phyloP scores from a whole-genome alignment of 2,113 vertebrate genomes.

The Python bivittatus region DNA sequence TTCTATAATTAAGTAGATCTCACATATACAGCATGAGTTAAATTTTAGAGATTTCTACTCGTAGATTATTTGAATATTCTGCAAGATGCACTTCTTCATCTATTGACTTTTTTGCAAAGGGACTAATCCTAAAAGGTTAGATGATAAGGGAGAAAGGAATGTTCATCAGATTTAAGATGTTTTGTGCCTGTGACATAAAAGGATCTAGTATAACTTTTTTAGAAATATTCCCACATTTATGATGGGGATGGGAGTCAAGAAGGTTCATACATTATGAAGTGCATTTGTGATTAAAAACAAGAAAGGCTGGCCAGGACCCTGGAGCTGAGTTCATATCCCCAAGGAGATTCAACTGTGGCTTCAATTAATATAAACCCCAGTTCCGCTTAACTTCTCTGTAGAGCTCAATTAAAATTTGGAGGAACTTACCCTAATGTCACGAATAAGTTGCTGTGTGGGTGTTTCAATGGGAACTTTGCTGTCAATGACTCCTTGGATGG shows the following conservation, averaged over 20 bases:
- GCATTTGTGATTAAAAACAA: not conserved
- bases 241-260: not conserved
- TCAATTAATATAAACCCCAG: not conserved
- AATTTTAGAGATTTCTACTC: not conserved
- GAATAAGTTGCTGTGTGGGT: constrained; percentile 90
- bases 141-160: not conserved
- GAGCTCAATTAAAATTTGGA: not conserved
- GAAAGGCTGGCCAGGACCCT: not conserved
- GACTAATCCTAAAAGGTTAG: not conserved
- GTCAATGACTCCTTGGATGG: constrained; percentile 90
- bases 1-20: not conserved
- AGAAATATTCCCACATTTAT: not conserved
- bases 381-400: not conserved
- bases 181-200: not conserved
- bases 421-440: constrained; percentile 86
- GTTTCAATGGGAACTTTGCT: constrained; percentile 92
- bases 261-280: not conserved
- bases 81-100: no score
- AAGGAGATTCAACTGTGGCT: not conserved
- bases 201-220: not conserved
- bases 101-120: no score
- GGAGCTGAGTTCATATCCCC: not conserved
- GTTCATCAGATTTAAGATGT: no score
- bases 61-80: not conserved
- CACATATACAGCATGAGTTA: not conserved